Base-by-base conservation (phyloP, 2,113 vertebrate species). In the Misgurnus anguillicaudatus region DNA sequence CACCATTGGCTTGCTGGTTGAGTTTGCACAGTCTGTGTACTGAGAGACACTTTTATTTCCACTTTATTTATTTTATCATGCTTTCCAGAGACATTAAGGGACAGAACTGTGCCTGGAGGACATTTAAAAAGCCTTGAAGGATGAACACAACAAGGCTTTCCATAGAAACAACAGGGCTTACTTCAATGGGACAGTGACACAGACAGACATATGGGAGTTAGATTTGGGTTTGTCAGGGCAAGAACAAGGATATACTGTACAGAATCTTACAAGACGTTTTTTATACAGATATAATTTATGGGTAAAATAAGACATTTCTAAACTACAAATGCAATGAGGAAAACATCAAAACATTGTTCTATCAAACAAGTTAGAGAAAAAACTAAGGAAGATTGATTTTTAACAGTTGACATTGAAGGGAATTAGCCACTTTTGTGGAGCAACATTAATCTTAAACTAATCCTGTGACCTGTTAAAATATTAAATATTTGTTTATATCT, bases 221-320 rank as follows among this genome's bases (percentile, higher is more conserved):
- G 24, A 76, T 76, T 62, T 75, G 24, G 19, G 39, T 60, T 72
- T 72, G n/a, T 9, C 36, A 14, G 55, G 21, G 36, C 0, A 42
- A 51, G 80, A 47, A 70, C 39, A 76, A 31, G 24, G 24, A 31
- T 31, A 73, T 80, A 79, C n/a, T 57, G 9, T 57, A 7, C 48
- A 53, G 42, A 62, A 31, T 31, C 24, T 31, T 31, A 31, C 24
- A 31, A 31, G 24, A 31, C 24, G 24, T 31, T 31, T 31, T 31
- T 31, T 31, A 31, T 31, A 31, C 24, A 83, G 76, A 84, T 80
- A 80, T 62, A 24, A 78, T 82, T 80, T 75, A 70, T 58, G 55
- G 76, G 53, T 67, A 82, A 78, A 91, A 91, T 89, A 87, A 90
- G 14, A 14, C n/a, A 62, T 74, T 60, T 74, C 9, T 45, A 62